These are phyloP conservation scores for Campopleginae sp. DNA, from an alignment of 2,888 invertebrate species.

Conservation along the genomic window DNA sequence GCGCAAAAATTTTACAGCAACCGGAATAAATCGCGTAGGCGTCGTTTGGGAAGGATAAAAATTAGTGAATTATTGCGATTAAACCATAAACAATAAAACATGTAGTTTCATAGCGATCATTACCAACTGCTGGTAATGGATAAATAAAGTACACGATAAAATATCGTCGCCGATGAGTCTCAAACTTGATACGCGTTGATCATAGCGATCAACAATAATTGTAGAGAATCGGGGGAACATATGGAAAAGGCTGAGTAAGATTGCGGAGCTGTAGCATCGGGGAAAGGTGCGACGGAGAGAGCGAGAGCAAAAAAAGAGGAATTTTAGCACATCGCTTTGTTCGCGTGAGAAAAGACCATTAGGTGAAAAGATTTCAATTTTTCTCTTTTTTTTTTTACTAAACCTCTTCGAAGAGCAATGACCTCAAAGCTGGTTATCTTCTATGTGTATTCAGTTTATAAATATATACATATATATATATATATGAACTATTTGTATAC, in stretches of 20 bases:
- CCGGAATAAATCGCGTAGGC: slow-evolving; percentile 19
- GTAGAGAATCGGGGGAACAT: not conserved
- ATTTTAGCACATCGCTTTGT: slow-evolving; percentile 57
- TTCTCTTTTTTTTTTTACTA: slow-evolving; percentile 46
- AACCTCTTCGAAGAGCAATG: slow-evolving; percentile 47
- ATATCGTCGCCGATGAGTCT: not conserved
- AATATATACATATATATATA: not conserved
- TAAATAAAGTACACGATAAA: not conserved
- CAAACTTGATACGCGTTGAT: slow-evolving; percentile 2
- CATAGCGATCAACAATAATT: slow-evolving; percentile 24
- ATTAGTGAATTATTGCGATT: slow-evolving; percentile 6
- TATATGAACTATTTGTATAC: slow-evolving; percentile 1
- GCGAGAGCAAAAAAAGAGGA: slow-evolving; percentile 51
- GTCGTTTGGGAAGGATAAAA: slow-evolving; percentile 8
- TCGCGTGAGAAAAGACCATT: slow-evolving; percentile 68
- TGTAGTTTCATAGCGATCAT: not conserved
- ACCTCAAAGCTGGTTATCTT: slow-evolving; percentile 48
- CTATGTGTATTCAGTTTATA: not conserved
- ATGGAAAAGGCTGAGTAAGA: slow-evolving; percentile 29
- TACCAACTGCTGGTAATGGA: not conserved
- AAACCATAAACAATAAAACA: slow-evolving; percentile 19
- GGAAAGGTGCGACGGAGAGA: slow-evolving; percentile 21
- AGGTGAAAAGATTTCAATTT: slow-evolving; percentile 66
- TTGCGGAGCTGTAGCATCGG: slow-evolving; percentile 19
- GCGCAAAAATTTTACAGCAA: slow-evolving; percentile 36